phyloP scores from a whole-genome alignment of 2,113 vertebrate genomes.

The Tinamus guttatus region DNA sequence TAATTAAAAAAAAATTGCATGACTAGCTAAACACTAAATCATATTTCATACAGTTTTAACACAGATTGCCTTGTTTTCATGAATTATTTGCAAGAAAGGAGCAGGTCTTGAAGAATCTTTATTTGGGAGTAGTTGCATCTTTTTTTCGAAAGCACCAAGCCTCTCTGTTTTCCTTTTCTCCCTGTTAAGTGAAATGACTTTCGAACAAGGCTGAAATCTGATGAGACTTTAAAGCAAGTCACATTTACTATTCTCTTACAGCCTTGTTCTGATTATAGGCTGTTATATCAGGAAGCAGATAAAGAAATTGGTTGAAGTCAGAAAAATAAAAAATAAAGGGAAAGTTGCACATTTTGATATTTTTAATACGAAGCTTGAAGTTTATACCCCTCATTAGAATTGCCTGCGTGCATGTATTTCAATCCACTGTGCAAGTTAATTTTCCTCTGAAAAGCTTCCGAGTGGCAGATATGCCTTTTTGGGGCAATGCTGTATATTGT shows the following conservation, averaged over 20 bases:
- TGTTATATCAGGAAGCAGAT: background rate
- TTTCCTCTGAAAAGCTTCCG: background rate
- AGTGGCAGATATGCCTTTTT: constrained; percentile 20
- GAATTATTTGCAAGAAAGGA: background rate
- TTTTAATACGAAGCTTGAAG: background rate
- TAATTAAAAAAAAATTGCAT: background rate
- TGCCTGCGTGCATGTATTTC: constrained; percentile 24
- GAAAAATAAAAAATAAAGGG: constrained; percentile 12
- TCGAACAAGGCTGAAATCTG: background rate
- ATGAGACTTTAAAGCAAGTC: constrained; percentile 17
- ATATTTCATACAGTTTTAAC: background rate
- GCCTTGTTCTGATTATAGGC: background rate
- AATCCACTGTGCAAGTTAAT: constrained; percentile 19
- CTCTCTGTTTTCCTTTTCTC: background rate
- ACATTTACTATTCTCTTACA: constrained; percentile 24
- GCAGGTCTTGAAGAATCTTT: background rate
- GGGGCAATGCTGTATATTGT: constrained; percentile 43
- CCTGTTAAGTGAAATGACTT: background rate
- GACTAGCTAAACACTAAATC: background rate
- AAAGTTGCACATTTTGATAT: background rate
- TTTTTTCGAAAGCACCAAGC: background rate
- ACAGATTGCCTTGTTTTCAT: background rate
- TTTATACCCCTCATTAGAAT: constrained; percentile 31
- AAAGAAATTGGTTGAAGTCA: background rate
- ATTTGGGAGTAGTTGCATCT: background rate